phyloP scores from a whole-genome alignment of 2,113 vertebrate genomes.

The Microtus richardsoni region DNA sequence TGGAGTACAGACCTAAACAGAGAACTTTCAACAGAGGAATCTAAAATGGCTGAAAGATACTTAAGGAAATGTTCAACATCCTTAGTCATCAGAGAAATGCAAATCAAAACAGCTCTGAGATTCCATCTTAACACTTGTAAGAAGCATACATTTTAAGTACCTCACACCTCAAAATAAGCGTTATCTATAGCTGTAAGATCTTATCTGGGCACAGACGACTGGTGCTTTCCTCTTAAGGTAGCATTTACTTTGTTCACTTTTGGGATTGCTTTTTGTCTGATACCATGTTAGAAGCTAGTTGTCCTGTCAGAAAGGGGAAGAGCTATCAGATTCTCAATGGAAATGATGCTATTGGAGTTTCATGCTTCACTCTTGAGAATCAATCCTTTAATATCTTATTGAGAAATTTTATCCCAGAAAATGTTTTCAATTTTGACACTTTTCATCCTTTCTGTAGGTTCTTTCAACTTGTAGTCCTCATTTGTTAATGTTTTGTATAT shows the following conservation, averaged over 20 bases:
- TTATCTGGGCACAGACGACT: background rate
- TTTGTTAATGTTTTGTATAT: background rate
- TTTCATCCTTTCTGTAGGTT: background rate
- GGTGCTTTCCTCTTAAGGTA: background rate
- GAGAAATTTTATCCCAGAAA: background rate
- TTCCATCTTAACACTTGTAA: too few relatives aligned
- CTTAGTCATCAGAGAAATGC: too few relatives aligned
- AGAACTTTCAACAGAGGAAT: too few relatives aligned
- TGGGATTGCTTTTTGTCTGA: background rate
- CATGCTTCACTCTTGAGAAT: background rate
- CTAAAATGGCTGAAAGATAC: too few relatives aligned
- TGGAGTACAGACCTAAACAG: too few relatives aligned
- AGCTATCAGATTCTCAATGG: background rate
- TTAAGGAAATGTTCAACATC: too few relatives aligned
- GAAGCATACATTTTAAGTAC: background rate
- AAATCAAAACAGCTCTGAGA: too few relatives aligned
- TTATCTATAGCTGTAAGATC: background rate
- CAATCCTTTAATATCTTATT: background rate
- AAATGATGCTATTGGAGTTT: background rate
- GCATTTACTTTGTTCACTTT: background rate
- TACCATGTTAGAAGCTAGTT: background rate
- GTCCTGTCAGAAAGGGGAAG: background rate
- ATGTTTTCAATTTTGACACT: background rate
- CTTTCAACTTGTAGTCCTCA: background rate
- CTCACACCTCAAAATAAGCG: background rate